Percentiles rank a stretch among this genome's conserved stretches.
phyloP scores from a whole-genome alignment of 2,888 invertebrate species.

The Drosophila tripunctata region DNA sequence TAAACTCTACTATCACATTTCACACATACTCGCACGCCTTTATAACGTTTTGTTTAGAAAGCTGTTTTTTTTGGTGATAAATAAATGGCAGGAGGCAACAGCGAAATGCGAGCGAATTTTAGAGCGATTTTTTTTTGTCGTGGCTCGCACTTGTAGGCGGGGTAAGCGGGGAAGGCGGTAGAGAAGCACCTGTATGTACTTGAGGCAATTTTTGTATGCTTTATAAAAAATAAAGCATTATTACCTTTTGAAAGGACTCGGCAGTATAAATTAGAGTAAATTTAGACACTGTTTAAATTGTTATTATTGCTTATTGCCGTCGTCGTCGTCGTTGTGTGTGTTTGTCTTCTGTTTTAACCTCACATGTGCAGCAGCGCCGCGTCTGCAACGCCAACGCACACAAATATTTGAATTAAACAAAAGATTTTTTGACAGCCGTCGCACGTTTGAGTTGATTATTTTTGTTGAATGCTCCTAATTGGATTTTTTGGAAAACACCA shows the following conservation, averaged over 20 bases:
- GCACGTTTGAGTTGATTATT: constrained; percentile 4
- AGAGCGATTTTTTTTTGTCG: constrained; percentile 24
- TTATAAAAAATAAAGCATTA: neutral
- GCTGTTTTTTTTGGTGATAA: constrained; percentile 49
- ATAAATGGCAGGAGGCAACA: constrained; percentile 13
- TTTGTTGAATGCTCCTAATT: neutral
- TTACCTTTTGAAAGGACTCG: constrained; percentile 55
- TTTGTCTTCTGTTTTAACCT: constrained; percentile 80
- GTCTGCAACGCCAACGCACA: constrained; percentile 61
- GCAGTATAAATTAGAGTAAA: constrained; percentile 18
- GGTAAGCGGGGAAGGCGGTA: too few species aligned
- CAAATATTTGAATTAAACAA: constrained; percentile 14
- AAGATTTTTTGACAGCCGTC: too few species aligned
- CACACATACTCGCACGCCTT: constrained; percentile 15
- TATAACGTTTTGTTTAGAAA: constrained; percentile 65
- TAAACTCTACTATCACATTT: constrained; percentile 63
- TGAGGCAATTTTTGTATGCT: neutral
- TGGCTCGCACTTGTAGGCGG: constrained; percentile 22
- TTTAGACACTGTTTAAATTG: constrained; percentile 25
- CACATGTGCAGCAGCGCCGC: constrained; percentile 81
- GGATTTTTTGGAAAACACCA: constrained; percentile 16
- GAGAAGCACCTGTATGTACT: constrained; percentile 14
- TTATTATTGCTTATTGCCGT: constrained; percentile 47
- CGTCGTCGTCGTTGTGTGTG: too few species aligned
- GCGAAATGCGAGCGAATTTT: constrained; percentile 32